A percentile compares a stretch with the other conserved stretches of the same genome.
phyloP scores from a whole-genome alignment of 1,140 invertebrate genomes.

The Drosophila bocqueti region DNA sequence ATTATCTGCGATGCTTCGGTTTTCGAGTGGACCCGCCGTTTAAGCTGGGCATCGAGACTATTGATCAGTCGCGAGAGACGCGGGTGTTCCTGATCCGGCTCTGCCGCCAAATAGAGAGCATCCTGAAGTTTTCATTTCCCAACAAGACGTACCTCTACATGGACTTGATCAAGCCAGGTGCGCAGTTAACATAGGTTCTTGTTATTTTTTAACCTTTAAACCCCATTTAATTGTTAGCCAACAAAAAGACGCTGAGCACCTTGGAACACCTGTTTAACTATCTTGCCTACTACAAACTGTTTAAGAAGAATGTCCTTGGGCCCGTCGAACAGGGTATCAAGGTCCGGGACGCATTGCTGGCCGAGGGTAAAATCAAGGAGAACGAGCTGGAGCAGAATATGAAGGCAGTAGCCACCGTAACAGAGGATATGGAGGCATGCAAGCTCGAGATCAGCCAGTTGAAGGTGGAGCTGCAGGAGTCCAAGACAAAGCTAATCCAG shows the following conservation, averaged over 20 bases:
- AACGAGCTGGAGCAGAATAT: conserved; percentile 41
- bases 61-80: conserved; percentile 52
- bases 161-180: conserved; percentile 69
- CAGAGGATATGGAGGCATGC: conserved; percentile 14
- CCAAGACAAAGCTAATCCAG: conserved; percentile 18
- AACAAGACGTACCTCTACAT: conserved; percentile 59
- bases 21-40: conserved; percentile 66
- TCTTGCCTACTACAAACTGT: conserved; percentile 65
- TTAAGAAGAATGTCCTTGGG: conserved; percentile 54
- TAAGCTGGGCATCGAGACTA: conserved; percentile 37
- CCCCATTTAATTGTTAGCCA: conserved; percentile 19
- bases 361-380: conserved; percentile 26
- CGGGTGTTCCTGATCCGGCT: conserved; percentile 63
- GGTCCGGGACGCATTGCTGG: conserved; percentile 36
- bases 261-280: conserved; percentile 69
- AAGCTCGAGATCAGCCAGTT: conserved; percentile 34
- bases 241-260: conserved; percentile 57
- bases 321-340: conserved; percentile 45
- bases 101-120: conserved; percentile 68
- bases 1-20: conserved; percentile 61
- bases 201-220: background rate
- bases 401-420: conserved; percentile 14
- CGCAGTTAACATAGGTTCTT: background rate
- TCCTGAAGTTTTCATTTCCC: conserved; percentile 65
- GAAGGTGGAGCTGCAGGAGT: conserved; percentile 25